A percentile compares a stretch with the other conserved stretches of the same genome.
Conservation (phyloP, 1,140 invertebrate species). For the Ceratina australensis region DNA sequence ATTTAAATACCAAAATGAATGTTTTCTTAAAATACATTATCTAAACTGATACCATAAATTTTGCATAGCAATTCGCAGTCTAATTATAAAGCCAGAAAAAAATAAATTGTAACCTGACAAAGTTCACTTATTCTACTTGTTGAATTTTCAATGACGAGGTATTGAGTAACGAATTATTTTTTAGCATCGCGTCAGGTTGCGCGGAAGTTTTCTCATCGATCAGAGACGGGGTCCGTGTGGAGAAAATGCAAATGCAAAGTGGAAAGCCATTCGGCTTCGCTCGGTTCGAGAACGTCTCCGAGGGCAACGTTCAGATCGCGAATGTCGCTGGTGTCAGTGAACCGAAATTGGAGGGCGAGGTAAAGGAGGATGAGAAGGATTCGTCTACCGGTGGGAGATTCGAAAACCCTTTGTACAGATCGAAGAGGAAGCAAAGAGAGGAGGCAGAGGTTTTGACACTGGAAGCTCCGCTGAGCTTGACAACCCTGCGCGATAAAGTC, state of each 20-base stretch:
- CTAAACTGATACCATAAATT: too few species aligned
- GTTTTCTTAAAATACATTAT: too few species aligned
- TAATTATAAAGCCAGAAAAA: too few species aligned
- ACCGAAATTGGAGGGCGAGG: constrained; percentile 40
- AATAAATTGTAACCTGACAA: too few species aligned
- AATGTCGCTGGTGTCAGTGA: constrained; percentile 59
- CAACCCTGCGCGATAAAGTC: constrained; percentile 48
- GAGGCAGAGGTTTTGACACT: constrained; percentile 57
- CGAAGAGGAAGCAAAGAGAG: constrained; percentile 56
- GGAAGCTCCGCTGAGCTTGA: constrained; percentile 62
- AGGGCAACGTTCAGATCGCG: constrained; percentile 70
- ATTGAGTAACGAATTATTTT: constrained; percentile 29
- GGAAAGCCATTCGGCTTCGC: constrained; percentile 69
- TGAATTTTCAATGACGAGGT: too few species aligned
- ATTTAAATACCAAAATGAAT: too few species aligned
- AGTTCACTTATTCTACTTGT: too few species aligned
- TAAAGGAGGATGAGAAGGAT: constrained; percentile 19
- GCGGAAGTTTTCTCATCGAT: constrained; percentile 62
- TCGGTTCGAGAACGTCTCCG: constrained; percentile 74
- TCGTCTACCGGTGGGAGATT: constrained; percentile 64
- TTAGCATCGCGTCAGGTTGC: constrained; percentile 62
- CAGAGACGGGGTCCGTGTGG: constrained; percentile 41
- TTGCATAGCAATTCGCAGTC: too few species aligned
- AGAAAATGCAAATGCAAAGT: constrained; percentile 45
- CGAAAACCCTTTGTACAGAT: constrained; percentile 75